A percentile compares a stretch with the other conserved stretches of the same genome.
Evolutionary conservation across 2,797 vertebrate species (phyloP).

Genomic region (Enteromius radiatus): DNA sequence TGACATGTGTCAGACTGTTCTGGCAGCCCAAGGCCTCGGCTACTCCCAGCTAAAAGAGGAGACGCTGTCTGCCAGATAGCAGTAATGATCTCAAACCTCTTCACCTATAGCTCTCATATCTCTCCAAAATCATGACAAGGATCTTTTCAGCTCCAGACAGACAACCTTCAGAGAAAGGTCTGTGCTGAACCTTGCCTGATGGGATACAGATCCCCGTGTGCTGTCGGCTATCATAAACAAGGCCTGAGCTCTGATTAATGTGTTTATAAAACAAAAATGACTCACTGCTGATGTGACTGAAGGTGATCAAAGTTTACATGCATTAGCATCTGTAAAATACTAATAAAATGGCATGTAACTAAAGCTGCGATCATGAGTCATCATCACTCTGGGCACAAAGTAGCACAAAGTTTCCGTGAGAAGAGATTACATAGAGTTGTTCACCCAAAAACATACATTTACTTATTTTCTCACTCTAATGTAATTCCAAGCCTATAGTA

Average conservation of each 20-base stretch:
- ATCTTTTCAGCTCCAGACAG: constrained; percentile 55
- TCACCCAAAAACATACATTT: not conserved
- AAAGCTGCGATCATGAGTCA: constrained; percentile 2
- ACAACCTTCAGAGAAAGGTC: constrained; percentile 65
- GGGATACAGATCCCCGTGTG: constrained; percentile 40
- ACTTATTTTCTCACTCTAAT: not conserved
- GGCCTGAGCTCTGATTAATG: constrained; percentile 49
- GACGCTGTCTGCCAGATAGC: constrained; percentile 45
- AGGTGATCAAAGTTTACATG: constrained; percentile 37
- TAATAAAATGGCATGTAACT: constrained; percentile 44
- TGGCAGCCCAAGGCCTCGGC: constrained; percentile 52
- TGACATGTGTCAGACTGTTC: constrained; percentile 52
- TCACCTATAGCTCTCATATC: constrained; percentile 51
- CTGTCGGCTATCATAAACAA: constrained; percentile 54
- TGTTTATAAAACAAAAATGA: constrained; percentile 25
- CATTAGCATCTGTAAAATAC: constrained; percentile 48
- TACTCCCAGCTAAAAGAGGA: constrained; percentile 45
- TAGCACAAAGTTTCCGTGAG: constrained; percentile 3
- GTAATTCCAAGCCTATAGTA: not conserved
- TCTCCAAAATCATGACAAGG: constrained; percentile 51
- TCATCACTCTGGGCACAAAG: constrained; percentile 20
- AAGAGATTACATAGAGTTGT: not conserved
- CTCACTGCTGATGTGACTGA: constrained; percentile 30
- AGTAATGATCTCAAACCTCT: constrained; percentile 42
- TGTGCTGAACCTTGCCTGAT: constrained; percentile 48